Conservation (phyloP, 2,113 vertebrate genomes). For the Rhinichthys klamathensis region DNA sequence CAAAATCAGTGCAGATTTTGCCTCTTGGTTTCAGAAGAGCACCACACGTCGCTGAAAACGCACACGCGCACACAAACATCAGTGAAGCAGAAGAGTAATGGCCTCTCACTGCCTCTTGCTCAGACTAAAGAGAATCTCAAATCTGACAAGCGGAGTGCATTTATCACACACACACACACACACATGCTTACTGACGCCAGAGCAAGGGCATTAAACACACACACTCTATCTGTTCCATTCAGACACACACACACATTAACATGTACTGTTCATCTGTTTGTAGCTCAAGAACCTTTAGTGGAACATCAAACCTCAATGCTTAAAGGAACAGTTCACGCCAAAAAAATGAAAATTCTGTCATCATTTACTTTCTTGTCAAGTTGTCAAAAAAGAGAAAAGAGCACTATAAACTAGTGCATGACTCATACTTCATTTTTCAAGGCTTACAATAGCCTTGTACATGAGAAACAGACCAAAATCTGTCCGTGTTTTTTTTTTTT, state of each 20-base stretch:
- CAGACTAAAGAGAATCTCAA: constrained; percentile 80
- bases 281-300: constrained; percentile 46
- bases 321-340: constrained; percentile 8
- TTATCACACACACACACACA: constrained; percentile 66
- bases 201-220: constrained; percentile 61
- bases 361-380: neutral
- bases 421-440: neutral
- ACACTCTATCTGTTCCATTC: constrained; percentile 28
- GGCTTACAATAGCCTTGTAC: neutral
- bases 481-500: neutral
- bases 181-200: constrained; percentile 69
- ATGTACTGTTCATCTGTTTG: constrained; percentile 52
- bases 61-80: constrained; percentile 60
- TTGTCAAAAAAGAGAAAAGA: neutral
- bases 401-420: neutral
- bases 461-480: neutral
- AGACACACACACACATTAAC: neutral
- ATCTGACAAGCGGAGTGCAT: constrained; percentile 76
- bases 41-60: constrained; percentile 3
- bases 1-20: neutral
- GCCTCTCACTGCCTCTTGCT: constrained; percentile 68
- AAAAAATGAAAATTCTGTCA: neutral
- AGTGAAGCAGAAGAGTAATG: constrained; percentile 71
- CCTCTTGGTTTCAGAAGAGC: neutral
- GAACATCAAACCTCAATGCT: neutral